Base-by-base conservation (phyloP, 1,140 invertebrate genomes). In the Eciton burchellii region DNA sequence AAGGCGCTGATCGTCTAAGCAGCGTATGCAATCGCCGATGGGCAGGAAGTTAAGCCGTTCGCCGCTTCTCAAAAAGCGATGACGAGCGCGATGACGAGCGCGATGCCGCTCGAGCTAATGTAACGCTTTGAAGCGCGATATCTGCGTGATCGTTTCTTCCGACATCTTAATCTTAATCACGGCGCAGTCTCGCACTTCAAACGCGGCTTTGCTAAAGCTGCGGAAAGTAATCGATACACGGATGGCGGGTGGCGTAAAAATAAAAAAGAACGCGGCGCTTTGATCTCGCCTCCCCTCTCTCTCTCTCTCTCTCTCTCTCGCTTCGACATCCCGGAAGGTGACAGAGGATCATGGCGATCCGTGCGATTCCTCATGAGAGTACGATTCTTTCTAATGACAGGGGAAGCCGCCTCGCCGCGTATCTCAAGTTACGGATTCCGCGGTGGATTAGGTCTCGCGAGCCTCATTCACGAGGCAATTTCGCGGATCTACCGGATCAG, bases 401-500 rank as follows among this genome's bases (percentile, higher is more conserved):
- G n/a, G 35, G 35, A 26, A 0, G 12, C 24, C 35, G 35, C 35
- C 35, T 35, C 2, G 35, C 2, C 35, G 35, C 26, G 1, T 16
- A 21, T 12, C 24, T 11, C 1, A 71, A 21, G 12, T 70, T 35
- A 70, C 16, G 12, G 19, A 29, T 71, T 35, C 59, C 21, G 14
- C 14, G 8, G 16, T n/a, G 35, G 35, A 12, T 59, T 56, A 45
- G 59, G 21, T 59, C 54, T 9, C 29, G 21, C 24, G 49, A 85
- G 47, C 4, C 49, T 59, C 35, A 6, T 35, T 35, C 43, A n/a
- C 26, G 43, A 71, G 60, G 71, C 57, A 73, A 68, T 47, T 47
- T 57, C 24, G 62, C 56, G 83, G n/a, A 73, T 84, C 68, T 41
- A 68, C 54, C 45, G 45, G 68, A 82, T 74, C 70, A 57, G 56